Evolutionary conservation across 2,113 vertebrate species (phyloP).

Genomic region (Neolamprologus caudopunctatus): DNA sequence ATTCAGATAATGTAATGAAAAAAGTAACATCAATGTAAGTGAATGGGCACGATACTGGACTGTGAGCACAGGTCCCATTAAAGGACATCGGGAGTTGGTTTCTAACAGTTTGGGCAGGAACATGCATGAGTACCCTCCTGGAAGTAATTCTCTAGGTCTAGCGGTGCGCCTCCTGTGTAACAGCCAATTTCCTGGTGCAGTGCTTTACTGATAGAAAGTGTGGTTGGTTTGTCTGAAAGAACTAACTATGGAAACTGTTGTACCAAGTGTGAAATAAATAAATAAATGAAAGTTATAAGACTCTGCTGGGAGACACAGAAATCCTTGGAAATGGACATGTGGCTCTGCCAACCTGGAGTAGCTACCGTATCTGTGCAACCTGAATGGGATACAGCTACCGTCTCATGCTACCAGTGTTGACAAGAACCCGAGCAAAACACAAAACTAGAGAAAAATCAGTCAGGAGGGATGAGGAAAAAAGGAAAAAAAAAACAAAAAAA

Average conservation of each 20-base stretch:
- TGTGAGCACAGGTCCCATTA: neutral
- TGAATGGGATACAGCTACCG: neutral
- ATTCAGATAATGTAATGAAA: neutral
- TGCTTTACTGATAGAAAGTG: neutral
- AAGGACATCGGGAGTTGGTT: neutral
- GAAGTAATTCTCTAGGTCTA: neutral
- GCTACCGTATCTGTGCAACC: neutral
- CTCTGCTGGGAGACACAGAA: neutral
- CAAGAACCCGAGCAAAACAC: neutral
- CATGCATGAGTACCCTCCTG: neutral
- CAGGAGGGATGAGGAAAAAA: neutral
- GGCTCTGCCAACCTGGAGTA: neutral
- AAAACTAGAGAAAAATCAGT: neutral
- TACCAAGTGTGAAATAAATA: neutral
- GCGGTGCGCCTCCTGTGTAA: neutral
- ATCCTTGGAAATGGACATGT: neutral
- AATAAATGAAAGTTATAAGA: neutral
- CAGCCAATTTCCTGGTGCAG: neutral
- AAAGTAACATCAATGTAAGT: neutral
- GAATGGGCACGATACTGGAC: neutral
- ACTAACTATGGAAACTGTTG: neutral
- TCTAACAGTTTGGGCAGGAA: neutral
- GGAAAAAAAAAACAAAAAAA: accelerated
- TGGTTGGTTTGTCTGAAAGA: neutral
- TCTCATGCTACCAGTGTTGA: neutral